phyloP scores from a whole-genome alignment of 1,140 invertebrate species.

The Maniola jurtina region DNA sequence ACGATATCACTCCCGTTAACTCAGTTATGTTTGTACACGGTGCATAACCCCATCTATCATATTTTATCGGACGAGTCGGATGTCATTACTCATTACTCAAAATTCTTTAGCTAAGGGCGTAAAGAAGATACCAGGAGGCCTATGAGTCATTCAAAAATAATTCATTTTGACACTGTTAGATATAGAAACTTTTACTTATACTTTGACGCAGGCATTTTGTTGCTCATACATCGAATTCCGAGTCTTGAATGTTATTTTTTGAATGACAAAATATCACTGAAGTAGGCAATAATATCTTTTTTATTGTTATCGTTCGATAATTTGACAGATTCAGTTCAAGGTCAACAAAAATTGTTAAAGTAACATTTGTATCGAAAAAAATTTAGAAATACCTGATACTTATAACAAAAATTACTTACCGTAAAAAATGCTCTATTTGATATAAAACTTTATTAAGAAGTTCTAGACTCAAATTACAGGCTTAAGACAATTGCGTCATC shows the following conservation, averaged over 20 bases:
- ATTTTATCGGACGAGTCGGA: constrained; percentile 15
- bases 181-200: no score
- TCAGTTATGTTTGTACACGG: constrained; percentile 1
- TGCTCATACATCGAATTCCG: background rate
- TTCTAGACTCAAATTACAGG: constrained; percentile 36
- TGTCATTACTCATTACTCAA: constrained; percentile 11
- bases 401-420: background rate
- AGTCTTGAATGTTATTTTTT: background rate
- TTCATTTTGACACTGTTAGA: background rate
- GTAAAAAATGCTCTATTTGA: background rate
- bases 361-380: no score
- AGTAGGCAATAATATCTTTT: no score
- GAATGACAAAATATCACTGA: constrained; percentile 1
- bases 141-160: background rate
- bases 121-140: constrained; percentile 10
- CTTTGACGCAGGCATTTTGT: background rate
- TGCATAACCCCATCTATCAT: constrained; percentile 21
- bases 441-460: constrained; percentile 30
- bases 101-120: constrained; percentile 22
- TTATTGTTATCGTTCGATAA: no score
- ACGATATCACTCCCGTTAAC: background rate
- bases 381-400: no score
- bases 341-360: no score
- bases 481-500: constrained; percentile 40
- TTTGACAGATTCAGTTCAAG: no score